Conservation (phyloP, 2,797 vertebrate species). For the Scolopax bukidnonensis region DNA sequence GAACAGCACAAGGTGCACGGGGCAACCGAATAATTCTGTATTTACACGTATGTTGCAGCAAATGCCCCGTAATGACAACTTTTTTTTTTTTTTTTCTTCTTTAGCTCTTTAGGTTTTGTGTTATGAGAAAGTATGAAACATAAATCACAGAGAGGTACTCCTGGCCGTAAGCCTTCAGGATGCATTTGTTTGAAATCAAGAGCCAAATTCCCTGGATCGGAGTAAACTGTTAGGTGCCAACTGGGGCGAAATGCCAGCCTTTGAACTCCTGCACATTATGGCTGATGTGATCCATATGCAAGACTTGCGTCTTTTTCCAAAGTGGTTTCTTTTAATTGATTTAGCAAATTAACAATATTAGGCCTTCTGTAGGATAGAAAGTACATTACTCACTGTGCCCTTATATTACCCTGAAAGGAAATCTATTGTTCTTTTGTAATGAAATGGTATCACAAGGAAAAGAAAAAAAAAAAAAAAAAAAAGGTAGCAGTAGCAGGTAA, state of each 20-base stretch:
- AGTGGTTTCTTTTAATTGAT: conserved; percentile 80
- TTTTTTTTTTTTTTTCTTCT: neutral
- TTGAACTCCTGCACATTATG: conserved; percentile 68
- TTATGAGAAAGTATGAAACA: conserved; percentile 79
- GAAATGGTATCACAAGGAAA: conserved; percentile 52
- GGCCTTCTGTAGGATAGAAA: conserved; percentile 73
- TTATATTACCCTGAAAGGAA: conserved; percentile 74
- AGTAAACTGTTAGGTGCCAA: conserved; percentile 74
- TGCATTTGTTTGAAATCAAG: conserved; percentile 83
- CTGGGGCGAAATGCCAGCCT: conserved; percentile 76
- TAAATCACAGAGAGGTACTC: conserved; percentile 79
- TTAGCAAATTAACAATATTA: conserved; percentile 80
- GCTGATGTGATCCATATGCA: conserved; percentile 74
- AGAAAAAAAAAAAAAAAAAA: neutral
- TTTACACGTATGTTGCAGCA: conserved; percentile 44
- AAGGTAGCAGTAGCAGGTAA: conserved; percentile 72
- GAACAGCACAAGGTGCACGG: conserved; percentile 17
- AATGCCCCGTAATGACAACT: conserved; percentile 68
- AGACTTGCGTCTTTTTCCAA: conserved; percentile 57
- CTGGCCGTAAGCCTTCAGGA: conserved; percentile 79
- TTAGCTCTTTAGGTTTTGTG: conserved; percentile 72
- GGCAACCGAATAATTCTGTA: conserved; percentile 62
- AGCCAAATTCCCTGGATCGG: conserved; percentile 80
- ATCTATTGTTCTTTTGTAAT: conserved; percentile 78
- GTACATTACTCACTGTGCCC: conserved; percentile 68